Base-by-base conservation (phyloP, 2,113 vertebrate species). In the Chloropsis hardwickii region DNA sequence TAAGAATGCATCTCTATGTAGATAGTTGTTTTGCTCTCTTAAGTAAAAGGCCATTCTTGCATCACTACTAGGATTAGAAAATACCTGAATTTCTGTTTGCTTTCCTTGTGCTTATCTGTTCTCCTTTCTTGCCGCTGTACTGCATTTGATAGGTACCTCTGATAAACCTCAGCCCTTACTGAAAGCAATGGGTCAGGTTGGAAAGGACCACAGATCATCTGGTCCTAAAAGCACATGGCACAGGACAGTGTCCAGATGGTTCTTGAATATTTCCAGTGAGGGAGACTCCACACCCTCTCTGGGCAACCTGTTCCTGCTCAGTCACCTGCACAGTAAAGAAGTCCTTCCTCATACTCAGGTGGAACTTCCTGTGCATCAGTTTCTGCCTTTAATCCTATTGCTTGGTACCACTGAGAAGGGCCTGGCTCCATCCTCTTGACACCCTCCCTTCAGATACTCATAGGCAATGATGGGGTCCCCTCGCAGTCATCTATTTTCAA, bases 71-170 rank as follows among this genome's bases (percentile, higher is more conserved):
- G 20, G 42, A 28, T 65, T 90, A 57, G 50, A 90, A 94, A 90
- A 76, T 65, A 65, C 5, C n/a, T 48, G 54, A 67, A 31, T 79
- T 87, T 71, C 27, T 50, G 25, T 94, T 95, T 89, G 78, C 79
- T 94, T 66, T 93, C 11, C 35, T 83, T 81, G 24, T 77, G 35
- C 60, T 58, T 69, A 56, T 81, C 42, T 67, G 2, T 44, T 57
- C 27, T 76, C 60, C 51, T 85, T 81, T 69, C 51, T 82, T 85
- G 58, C 45, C 66, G 42, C 54, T 79, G 12, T 13, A 15, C 10
- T 79, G 57, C 7, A 14, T 42, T 17, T 76, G 57, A 65, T 76
- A 42, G 16, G 33, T 73, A 42, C 42, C 48, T 62, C 13, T 50
- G 61, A 74, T 85, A 84, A 89, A 64, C 7, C 14, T 12, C 33